These are phyloP conservation scores for Ligdia adustata DNA, from an alignment of 2,888 invertebrate species.

Conservation along the genomic window DNA sequence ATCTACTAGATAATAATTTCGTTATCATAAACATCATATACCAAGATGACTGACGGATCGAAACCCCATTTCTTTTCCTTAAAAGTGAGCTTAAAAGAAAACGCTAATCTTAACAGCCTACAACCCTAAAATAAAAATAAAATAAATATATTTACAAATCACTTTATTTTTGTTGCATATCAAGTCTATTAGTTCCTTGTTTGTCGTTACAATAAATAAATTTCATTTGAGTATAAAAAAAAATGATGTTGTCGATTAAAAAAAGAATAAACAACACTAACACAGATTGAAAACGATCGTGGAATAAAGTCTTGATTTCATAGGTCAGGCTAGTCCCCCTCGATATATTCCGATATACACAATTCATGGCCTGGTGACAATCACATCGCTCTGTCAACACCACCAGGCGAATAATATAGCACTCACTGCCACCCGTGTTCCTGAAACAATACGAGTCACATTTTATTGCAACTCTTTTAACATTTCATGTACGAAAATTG, in stretches of 20 bases:
- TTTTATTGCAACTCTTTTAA: too few species aligned
- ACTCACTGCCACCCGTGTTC: slow-evolving; percentile 57
- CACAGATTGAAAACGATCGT: slow-evolving; percentile 60
- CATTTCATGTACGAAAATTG: too few species aligned
- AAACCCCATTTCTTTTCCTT: too few species aligned
- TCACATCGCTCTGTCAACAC: slow-evolving; percentile 52
- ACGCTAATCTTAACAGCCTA: too few species aligned
- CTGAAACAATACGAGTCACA: slow-evolving; percentile 49
- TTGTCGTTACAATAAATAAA: slow-evolving; percentile 78
- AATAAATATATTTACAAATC: slow-evolving; percentile 74
- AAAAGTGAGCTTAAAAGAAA: too few species aligned
- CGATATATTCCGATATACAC: slow-evolving; percentile 61
- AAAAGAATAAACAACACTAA: slow-evolving; percentile 71
- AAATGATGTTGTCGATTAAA: slow-evolving; percentile 64
- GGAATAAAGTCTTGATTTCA: slow-evolving; percentile 69
- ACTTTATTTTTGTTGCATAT: slow-evolving; percentile 80
- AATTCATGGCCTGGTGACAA: slow-evolving; percentile 61
- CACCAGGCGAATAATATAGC: slow-evolving; percentile 67
- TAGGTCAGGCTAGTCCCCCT: slow-evolving; percentile 57
- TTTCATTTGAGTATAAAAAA: slow-evolving; percentile 79
- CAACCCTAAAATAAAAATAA: slow-evolving; percentile 29
- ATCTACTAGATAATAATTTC: too few species aligned
- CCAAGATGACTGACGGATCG: too few species aligned
- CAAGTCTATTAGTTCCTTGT: slow-evolving; percentile 70
- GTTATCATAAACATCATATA: too few species aligned